Percentiles rank a stretch among this genome's conserved stretches.
Evolutionary conservation across 2,888 invertebrate genomes (phyloP).

Genomic region (Agriopis marginaria): DNA sequence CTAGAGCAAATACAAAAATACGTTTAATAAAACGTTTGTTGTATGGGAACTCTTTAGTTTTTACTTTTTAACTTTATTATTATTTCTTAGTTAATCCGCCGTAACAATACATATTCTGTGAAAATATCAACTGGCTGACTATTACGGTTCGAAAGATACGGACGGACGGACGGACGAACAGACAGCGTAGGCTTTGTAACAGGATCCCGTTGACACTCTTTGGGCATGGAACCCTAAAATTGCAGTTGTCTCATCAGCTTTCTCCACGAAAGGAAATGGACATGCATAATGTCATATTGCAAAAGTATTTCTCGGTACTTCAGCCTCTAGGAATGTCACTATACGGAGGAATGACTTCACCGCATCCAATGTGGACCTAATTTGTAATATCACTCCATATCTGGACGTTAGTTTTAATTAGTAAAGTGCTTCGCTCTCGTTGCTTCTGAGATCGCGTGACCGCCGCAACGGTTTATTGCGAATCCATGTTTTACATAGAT

Average conservation of each 20-base stretch:
- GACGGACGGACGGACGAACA: too few relatives aligned
- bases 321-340: slow-evolving; percentile 9
- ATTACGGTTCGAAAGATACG: too few relatives aligned
- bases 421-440: slow-evolving; percentile 69
- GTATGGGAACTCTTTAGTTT: too few relatives aligned
- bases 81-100: too few relatives aligned
- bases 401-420: slow-evolving; percentile 68
- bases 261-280: slow-evolving; percentile 28
- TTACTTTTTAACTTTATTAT: too few relatives aligned
- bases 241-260: slow-evolving; percentile 22
- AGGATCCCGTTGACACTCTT: slow-evolving; percentile 19
- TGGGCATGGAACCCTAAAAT: background rate
- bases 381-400: slow-evolving; percentile 50
- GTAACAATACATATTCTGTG: too few relatives aligned
- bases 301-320: slow-evolving; percentile 5
- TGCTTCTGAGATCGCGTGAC: slow-evolving; percentile 65
- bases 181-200: background rate
- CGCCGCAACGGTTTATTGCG: slow-evolving; percentile 59
- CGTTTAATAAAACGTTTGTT: too few relatives aligned
- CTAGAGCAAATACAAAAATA: too few relatives aligned
- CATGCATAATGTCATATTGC: slow-evolving; percentile 19
- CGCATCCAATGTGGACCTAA: slow-evolving; percentile 45
- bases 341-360: slow-evolving; percentile 20
- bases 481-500: slow-evolving; percentile 60
- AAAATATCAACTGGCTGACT: too few relatives aligned